Evolutionary conservation across 2,888 invertebrate genomes (phyloP).

Genomic region (Lymantria dispar): DNA sequence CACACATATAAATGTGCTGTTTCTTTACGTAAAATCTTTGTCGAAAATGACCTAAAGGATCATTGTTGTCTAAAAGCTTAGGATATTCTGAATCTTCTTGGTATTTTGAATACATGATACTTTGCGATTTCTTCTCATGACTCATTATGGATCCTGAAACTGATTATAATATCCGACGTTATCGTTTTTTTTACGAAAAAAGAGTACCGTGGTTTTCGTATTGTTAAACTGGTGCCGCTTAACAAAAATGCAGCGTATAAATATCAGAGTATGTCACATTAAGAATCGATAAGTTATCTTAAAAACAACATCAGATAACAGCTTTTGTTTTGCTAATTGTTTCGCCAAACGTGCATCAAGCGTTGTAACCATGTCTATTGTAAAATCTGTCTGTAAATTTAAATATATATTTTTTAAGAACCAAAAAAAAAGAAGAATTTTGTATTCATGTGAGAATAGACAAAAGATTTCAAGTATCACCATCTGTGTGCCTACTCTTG

Average conservation of each 20-base stretch:
- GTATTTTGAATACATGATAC: slow-evolving; percentile 41
- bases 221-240: neutral
- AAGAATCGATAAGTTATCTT: slow-evolving; percentile 22
- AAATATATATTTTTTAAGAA: too few species aligned
- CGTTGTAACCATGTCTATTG: slow-evolving; percentile 10
- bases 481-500: too few species aligned
- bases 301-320: slow-evolving; percentile 5
- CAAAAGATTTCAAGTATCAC: too few species aligned
- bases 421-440: too few species aligned
- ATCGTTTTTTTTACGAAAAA: neutral
- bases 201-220: neutral
- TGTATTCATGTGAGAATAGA: too few species aligned
- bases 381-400: neutral
- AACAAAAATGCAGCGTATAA: slow-evolving; percentile 18
- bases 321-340: slow-evolving; percentile 4
- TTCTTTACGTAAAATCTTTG: slow-evolving; percentile 57
- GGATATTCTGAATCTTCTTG: slow-evolving; percentile 50
- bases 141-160: neutral
- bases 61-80: slow-evolving; percentile 57
- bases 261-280: slow-evolving; percentile 19
- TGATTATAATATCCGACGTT: neutral
- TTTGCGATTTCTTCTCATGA: neutral
- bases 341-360: slow-evolving; percentile 7
- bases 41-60: slow-evolving; percentile 53
- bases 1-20: slow-evolving; percentile 62